These are phyloP conservation scores for Desoria tigrina DNA, from an alignment of 2,888 invertebrate species.

Conservation along the genomic window DNA sequence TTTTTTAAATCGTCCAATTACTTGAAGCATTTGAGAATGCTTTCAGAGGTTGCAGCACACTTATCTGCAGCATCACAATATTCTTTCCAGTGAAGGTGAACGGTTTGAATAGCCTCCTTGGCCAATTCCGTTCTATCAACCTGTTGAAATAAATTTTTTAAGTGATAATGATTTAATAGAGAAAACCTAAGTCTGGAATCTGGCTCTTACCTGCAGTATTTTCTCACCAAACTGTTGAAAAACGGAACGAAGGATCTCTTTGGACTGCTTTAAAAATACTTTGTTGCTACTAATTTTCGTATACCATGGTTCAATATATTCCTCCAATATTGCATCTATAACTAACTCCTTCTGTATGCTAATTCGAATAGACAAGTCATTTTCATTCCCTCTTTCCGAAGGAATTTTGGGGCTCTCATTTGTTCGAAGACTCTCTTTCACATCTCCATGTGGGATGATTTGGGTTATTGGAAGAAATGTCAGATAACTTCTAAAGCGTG, in stretches of 20 bases:
- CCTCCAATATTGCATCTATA: slow-evolving; percentile 59
- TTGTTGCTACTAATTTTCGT: slow-evolving; percentile 59
- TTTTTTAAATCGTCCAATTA: slow-evolving; percentile 20
- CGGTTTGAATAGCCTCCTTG: slow-evolving; percentile 50
- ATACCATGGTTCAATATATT: slow-evolving; percentile 62
- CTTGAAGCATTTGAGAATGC: slow-evolving; percentile 42
- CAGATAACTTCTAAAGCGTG: slow-evolving; percentile 46
- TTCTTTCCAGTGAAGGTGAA: slow-evolving; percentile 53
- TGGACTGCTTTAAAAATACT: slow-evolving; percentile 59
- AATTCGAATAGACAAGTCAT: slow-evolving; percentile 42
- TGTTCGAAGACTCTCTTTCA: background rate
- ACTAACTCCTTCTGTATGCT: slow-evolving; percentile 54
- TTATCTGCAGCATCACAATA: slow-evolving; percentile 44
- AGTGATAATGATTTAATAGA: slow-evolving; percentile 5
- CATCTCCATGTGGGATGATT: slow-evolving; percentile 35
- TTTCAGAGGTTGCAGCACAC: slow-evolving; percentile 19
- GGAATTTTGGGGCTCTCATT: background rate
- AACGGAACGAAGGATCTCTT: slow-evolving; percentile 58
- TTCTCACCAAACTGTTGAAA: slow-evolving; percentile 57
- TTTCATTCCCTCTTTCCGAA: slow-evolving; percentile 18
- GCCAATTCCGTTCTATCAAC: slow-evolving; percentile 49
- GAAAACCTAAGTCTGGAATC: background rate
- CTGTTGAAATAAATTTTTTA: slow-evolving; percentile 22
- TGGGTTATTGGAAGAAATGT: slow-evolving; percentile 51
- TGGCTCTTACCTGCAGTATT: slow-evolving; percentile 44